Conservation (phyloP, 2,797 vertebrate species). For the Salarias fasciatus region DNA sequence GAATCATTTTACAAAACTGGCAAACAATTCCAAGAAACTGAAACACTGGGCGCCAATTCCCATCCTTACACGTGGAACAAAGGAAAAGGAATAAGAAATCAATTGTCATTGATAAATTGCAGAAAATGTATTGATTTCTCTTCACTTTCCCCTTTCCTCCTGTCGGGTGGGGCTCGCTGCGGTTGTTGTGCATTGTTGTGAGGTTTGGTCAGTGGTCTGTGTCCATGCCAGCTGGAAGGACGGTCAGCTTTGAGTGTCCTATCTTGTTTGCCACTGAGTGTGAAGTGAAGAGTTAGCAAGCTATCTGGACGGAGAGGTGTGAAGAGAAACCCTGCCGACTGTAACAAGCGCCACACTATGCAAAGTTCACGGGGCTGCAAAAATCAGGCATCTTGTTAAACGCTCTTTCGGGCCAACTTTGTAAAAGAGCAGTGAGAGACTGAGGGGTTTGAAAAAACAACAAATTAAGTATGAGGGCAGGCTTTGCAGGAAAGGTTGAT, state of each 20-base stretch:
- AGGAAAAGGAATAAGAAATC: too few species aligned
- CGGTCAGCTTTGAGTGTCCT: slow-evolving; percentile 57
- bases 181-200: slow-evolving; percentile 57
- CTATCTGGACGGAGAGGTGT: slow-evolving; percentile 73
- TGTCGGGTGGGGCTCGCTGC: slow-evolving; percentile 38
- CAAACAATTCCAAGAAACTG: too few species aligned
- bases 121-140: slow-evolving; percentile 2
- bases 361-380: slow-evolving; percentile 54
- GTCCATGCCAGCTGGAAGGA: slow-evolving; percentile 58
- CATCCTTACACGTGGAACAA: too few species aligned
- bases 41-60: too few species aligned
- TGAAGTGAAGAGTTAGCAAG: slow-evolving; percentile 73
- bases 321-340: slow-evolving; percentile 67
- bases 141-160: background rate
- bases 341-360: slow-evolving; percentile 54
- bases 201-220: slow-evolving; percentile 57
- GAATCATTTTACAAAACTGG: too few species aligned
- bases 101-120: too few species aligned
- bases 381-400: slow-evolving; percentile 30
- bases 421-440: slow-evolving; percentile 21
- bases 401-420: slow-evolving; percentile 17
- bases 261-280: slow-evolving; percentile 73
- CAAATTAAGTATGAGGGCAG: slow-evolving; percentile 12
- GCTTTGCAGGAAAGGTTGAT: slow-evolving; percentile 34
- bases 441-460: too few species aligned